Evolutionary conservation across 2,797 vertebrate species (phyloP), one percentile per base, ranked within the genome.

Genomic region (Xiphorhynchus erythropygius): DNA sequence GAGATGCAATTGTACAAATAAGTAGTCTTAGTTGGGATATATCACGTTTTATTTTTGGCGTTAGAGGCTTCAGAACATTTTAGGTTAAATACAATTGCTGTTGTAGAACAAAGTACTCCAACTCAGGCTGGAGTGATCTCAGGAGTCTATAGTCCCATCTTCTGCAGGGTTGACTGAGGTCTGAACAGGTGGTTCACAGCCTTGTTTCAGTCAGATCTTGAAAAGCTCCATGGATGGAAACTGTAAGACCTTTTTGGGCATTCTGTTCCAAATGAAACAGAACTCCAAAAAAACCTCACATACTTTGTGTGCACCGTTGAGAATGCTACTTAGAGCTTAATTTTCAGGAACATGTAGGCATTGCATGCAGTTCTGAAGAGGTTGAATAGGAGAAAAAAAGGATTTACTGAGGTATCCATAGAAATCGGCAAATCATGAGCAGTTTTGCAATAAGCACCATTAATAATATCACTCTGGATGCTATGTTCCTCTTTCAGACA

Each of bases 221-320:
- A 83, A 83, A 77, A 62, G 10, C 27, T 84, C 30, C 46, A 62
- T 27, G 35, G 24, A 33, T 5, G 2, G 23, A 80, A 17, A 25
- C 10, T 57, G 11, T 14, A 65, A 0, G 0, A 30, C 35, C 5
- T 71, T 39, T 60, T 59, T n/a, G n/a, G 22, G 11, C 28, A 67
- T 47, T 30, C n/a, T 78, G 6, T 70, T 85, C 46, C 59, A 86
- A 57, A 39, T n/a, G 13, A 69, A 89, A 73, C 16, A 59, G 18
- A 86, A 44, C 32, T 83, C 13, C 24, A 60, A 56, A n/a, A 2
- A 73, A 50, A 86, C 46, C 13, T 67, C 25, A 1, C 12, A 24
- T n/a, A 25, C 7, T 37, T 56, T 28, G 4, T 16, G 22, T 32
- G 10, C 22, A 33, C 7, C 15, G 56, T 49, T 87, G 25, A 60